A percentile compares a stretch with the other conserved stretches of the same genome.
phyloP scores from a whole-genome alignment of 2,113 vertebrate genomes.

The Cyprinodon brontotheroides region DNA sequence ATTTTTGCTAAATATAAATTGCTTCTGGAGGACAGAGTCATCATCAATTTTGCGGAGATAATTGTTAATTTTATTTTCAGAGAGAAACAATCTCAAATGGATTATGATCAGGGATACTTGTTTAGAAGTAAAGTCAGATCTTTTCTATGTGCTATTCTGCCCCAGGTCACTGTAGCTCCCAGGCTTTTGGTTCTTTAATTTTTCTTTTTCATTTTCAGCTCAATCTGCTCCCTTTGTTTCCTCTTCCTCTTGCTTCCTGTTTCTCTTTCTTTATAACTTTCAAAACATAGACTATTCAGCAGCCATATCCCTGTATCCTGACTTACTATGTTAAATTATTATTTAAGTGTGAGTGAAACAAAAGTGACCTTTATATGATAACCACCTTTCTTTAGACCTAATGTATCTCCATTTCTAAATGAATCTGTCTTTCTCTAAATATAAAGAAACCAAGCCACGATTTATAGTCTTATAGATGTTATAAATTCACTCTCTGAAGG shows the following conservation, averaged over 20 bases:
- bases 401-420: not conserved
- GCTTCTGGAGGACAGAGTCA: not conserved
- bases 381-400: not conserved
- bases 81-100: not conserved
- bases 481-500: not conserved
- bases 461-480: not conserved
- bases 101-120: not conserved
- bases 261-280: not conserved
- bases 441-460: not conserved
- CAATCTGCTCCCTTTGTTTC: not conserved
- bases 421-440: not conserved
- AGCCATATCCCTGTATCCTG: not conserved
- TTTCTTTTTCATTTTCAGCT: not conserved
- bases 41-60: not conserved
- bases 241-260: not conserved
- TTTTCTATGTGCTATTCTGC: not conserved
- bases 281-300: not conserved
- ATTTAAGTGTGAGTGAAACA: not conserved
- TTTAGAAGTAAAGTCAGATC: not conserved
- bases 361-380: not conserved
- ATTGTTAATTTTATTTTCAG: not conserved
- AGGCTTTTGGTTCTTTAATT: not conserved
- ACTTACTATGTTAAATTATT: not conserved
- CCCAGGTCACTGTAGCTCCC: not conserved
- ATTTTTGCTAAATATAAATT: not conserved